phyloP scores from a whole-genome alignment of 2,797 vertebrate genomes.

The Epinephelus coioides region DNA sequence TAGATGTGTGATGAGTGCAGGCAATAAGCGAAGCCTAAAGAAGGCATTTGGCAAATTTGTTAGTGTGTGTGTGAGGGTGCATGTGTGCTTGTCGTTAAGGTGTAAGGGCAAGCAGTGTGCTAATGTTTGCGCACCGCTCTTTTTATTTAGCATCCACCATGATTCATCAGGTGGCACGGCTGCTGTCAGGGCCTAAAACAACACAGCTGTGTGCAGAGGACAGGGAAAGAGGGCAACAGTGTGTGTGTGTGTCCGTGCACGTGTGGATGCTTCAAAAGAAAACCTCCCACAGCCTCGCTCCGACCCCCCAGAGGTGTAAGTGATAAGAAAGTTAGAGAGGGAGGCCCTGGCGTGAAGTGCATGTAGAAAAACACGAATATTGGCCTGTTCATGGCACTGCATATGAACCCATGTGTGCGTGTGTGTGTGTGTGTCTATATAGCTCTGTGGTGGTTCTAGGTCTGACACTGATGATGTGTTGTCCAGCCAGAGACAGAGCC shows the following conservation, averaged over 20 bases:
- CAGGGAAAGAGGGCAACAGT: constrained; percentile 49
- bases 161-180: constrained; percentile 86
- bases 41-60: constrained; percentile 5
- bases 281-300: constrained; percentile 65
- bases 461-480: constrained; percentile 72
- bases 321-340: constrained; percentile 52
- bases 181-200: constrained; percentile 86
- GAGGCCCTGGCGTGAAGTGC: background rate
- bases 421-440: background rate
- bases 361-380: constrained; percentile 1
- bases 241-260: constrained; percentile 7
- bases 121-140: constrained; percentile 71
- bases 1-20: constrained; percentile 39
- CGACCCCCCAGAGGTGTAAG: constrained; percentile 52
- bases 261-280: constrained; percentile 85
- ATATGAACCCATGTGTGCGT: background rate
- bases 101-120: constrained; percentile 46
- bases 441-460: constrained; percentile 6
- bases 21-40: constrained; percentile 9
- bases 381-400: background rate
- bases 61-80: constrained; percentile 9
- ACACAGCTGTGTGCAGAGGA: constrained; percentile 82
- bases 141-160: constrained; percentile 74
- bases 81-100: constrained; percentile 27
- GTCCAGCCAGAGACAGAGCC: constrained; percentile 62